These are phyloP conservation scores for Suricata suricatta DNA, from an alignment of 2,113 vertebrate genomes.

Conservation along the genomic window DNA sequence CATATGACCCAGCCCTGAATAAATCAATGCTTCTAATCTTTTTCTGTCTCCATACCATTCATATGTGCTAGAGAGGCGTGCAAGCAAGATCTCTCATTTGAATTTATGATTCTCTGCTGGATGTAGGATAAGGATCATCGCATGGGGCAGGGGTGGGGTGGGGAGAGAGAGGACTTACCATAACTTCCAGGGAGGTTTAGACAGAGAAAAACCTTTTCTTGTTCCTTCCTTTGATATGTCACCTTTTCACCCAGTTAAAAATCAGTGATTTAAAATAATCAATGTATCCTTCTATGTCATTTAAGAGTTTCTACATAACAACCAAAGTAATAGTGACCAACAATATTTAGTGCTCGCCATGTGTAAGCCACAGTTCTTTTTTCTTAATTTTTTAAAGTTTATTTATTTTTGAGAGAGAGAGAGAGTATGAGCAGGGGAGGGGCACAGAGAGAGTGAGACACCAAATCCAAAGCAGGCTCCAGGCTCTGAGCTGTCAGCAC, in stretches of 20 bases:
- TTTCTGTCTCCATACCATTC: not conserved
- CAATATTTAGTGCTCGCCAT: not conserved
- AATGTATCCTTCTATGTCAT: not conserved
- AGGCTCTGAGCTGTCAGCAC: no score
- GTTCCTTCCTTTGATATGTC: not conserved
- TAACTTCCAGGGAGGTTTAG: not conserved
- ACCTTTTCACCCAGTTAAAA: not conserved
- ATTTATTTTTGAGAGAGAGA: no score
- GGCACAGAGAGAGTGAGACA: no score
- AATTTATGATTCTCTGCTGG: not conserved
- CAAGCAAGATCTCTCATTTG: not conserved
- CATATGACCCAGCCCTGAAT: not conserved
- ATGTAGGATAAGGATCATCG: not conserved
- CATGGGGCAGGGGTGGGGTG: fast-evolving
- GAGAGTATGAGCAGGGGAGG: no score
- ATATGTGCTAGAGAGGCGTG: not conserved
- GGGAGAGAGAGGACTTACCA: not conserved
- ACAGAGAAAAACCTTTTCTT: not conserved
- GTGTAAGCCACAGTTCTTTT: not conserved
- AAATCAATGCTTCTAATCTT: not conserved
- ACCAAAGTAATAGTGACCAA: not conserved
- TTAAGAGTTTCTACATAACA: not conserved
- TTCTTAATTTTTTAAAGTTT: no score
- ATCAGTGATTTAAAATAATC: not conserved
- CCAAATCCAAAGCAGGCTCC: no score